Percentiles rank a stretch among this genome's conserved stretches.
These are phyloP conservation scores for Catamblyrhynchus diadema DNA, from an alignment of 2,797 vertebrate genomes.

Conservation along the genomic window DNA sequence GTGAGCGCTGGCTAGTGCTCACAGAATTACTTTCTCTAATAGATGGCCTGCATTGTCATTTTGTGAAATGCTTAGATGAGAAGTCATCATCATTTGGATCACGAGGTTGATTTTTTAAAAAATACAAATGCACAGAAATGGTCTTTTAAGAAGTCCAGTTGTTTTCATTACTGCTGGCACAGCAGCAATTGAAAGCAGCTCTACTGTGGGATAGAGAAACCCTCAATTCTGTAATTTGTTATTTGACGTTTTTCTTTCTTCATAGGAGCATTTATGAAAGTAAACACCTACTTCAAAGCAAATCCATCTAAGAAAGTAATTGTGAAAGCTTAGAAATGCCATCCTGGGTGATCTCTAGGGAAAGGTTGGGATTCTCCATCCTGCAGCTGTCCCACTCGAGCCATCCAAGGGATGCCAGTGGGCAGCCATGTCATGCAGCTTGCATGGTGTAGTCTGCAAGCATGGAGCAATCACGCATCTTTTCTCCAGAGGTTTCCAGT, in stretches of 20 bases:
- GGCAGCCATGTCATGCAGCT: background rate
- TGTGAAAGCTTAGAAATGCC: background rate
- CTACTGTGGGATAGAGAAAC: background rate
- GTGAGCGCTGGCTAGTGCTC: background rate
- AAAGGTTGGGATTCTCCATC: background rate
- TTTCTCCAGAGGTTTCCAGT: background rate
- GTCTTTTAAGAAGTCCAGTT: background rate
- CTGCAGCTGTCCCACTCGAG: background rate
- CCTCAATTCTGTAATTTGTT: background rate
- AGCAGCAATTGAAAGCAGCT: background rate
- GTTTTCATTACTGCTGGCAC: background rate
- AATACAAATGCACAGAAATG: background rate
- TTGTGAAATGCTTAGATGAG: background rate
- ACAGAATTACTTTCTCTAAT: background rate
- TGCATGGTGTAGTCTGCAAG: background rate
- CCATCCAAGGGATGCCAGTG: background rate
- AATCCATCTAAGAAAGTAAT: background rate
- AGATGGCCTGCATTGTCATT: background rate
- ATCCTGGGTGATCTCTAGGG: background rate
- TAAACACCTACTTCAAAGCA: background rate
- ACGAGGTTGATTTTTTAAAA: background rate
- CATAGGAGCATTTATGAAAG: background rate
- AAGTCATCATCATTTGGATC: background rate
- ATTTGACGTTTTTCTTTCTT: background rate
- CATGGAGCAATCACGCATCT: accelerated